Percentiles rank a stretch among this genome's conserved stretches.
phyloP scores from a whole-genome alignment of 2,797 vertebrate species.

The Serranus cabrilla region DNA sequence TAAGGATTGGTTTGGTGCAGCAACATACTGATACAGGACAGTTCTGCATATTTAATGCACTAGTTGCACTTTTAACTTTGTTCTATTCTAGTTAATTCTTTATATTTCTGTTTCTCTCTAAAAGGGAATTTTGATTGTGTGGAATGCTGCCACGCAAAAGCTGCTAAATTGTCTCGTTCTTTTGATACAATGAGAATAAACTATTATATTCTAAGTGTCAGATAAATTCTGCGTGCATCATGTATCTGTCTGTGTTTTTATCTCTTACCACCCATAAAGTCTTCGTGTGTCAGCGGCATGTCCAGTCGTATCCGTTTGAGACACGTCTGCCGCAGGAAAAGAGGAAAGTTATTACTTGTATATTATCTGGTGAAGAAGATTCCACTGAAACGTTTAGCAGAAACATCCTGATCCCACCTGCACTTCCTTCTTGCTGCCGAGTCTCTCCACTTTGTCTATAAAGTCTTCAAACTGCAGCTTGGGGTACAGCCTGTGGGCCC shows the following conservation, averaged over 20 bases:
- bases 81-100: too few species aligned
- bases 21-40: too few species aligned
- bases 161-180: too few species aligned
- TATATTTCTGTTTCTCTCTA: too few species aligned
- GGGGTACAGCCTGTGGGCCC: constrained; percentile 95
- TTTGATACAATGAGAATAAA: too few species aligned
- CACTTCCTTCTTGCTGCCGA: constrained; percentile 95
- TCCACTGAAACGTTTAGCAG: not conserved
- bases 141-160: too few species aligned
- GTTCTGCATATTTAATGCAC: too few species aligned
- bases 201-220: not conserved
- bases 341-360: not conserved
- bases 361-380: too few species aligned
- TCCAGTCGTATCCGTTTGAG: constrained; percentile 96
- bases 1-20: not conserved
- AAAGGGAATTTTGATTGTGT: too few species aligned
- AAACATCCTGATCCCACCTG: constrained; percentile 85
- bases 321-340: constrained; percentile 87
- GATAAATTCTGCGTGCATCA: not conserved
- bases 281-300: constrained; percentile 92
- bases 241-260: not conserved
- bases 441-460: constrained; percentile 90
- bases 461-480: constrained; percentile 97
- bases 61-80: too few species aligned
- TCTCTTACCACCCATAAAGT: constrained; percentile 86